A percentile compares a stretch with the other conserved stretches of the same genome.
phyloP scores from a whole-genome alignment of 2,888 invertebrate species.

The Oxystoma pomonae region DNA sequence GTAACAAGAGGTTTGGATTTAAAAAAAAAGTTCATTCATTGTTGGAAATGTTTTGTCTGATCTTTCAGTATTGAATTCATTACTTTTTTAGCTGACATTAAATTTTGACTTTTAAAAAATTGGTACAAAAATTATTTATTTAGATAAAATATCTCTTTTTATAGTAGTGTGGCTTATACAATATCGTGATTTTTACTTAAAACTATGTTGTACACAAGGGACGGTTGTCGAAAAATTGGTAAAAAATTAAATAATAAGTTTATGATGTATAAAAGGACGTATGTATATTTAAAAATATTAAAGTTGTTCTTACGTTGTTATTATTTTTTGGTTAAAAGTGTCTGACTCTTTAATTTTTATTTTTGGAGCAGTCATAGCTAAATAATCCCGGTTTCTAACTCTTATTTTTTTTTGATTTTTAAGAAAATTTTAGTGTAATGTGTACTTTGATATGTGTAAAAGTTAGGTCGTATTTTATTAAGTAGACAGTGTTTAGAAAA shows the following conservation, averaged over 20 bases:
- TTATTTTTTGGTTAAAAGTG: conserved; percentile 40
- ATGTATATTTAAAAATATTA: conserved; percentile 39
- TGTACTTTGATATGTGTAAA: neutral
- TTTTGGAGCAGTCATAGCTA: conserved; percentile 26
- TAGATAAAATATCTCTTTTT: too few species aligned
- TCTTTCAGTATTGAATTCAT: too few species aligned
- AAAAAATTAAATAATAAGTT: conserved; percentile 44
- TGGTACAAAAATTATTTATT: too few species aligned
- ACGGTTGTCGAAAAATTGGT: conserved; percentile 38
- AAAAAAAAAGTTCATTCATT: too few species aligned
- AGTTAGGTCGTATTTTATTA: neutral
- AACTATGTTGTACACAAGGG: conserved; percentile 35
- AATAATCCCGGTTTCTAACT: neutral
- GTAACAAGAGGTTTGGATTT: too few species aligned
- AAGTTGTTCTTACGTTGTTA: conserved; percentile 42
- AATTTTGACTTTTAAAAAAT: too few species aligned
- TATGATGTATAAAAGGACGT: conserved; percentile 45
- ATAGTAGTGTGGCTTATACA: too few species aligned
- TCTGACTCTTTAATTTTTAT: conserved; percentile 38
- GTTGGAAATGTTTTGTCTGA: too few species aligned
- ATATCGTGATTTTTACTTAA: conserved; percentile 41
- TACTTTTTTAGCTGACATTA: too few species aligned
- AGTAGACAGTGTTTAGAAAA: neutral
- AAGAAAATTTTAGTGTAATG: neutral
- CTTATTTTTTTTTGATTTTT: neutral